These are phyloP conservation scores for Catharus fuscescens DNA, from an alignment of 2,113 vertebrate species.

Conservation along the genomic window DNA sequence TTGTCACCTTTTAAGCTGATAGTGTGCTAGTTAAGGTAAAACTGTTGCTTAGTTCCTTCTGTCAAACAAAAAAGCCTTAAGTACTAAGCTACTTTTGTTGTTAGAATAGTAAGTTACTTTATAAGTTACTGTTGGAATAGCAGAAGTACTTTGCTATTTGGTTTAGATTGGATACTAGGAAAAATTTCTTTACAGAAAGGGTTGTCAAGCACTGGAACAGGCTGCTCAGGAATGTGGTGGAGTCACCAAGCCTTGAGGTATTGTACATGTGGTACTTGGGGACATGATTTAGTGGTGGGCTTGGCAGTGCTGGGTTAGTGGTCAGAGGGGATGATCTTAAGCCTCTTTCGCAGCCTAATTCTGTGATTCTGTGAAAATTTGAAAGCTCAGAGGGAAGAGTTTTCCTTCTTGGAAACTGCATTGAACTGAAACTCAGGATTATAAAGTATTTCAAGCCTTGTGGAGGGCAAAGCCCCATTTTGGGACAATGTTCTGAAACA, in stretches of 20 bases:
- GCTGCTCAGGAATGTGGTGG: rapidly evolving
- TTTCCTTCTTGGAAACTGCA: not conserved
- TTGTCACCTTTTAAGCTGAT: not conserved
- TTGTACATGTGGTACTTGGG: rapidly evolving
- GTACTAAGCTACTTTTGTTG: not conserved
- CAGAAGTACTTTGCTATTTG: not conserved
- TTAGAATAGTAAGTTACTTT: not conserved
- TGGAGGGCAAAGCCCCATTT: not conserved
- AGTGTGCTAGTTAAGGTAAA: not conserved
- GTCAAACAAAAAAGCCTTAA: not conserved
- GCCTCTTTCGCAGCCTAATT: not conserved
- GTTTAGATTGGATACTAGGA: not conserved
- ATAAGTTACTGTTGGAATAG: not conserved
- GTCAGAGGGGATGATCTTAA: not conserved
- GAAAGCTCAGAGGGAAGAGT: not conserved
- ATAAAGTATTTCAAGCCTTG: not conserved
- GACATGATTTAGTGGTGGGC: not conserved
- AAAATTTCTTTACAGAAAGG: not conserved
- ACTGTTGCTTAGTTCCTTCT: not conserved
- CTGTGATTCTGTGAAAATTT: not conserved
- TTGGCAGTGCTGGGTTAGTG: not conserved
- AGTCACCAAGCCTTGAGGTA: not conserved
- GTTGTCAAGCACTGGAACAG: not conserved
- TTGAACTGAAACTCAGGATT: not conserved
- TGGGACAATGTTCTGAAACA: not conserved